A percentile compares a stretch with the other conserved stretches of the same genome.
Evolutionary conservation across 2,888 invertebrate genomes (phyloP).

Genomic region (Drosophila prostipennis): DNA sequence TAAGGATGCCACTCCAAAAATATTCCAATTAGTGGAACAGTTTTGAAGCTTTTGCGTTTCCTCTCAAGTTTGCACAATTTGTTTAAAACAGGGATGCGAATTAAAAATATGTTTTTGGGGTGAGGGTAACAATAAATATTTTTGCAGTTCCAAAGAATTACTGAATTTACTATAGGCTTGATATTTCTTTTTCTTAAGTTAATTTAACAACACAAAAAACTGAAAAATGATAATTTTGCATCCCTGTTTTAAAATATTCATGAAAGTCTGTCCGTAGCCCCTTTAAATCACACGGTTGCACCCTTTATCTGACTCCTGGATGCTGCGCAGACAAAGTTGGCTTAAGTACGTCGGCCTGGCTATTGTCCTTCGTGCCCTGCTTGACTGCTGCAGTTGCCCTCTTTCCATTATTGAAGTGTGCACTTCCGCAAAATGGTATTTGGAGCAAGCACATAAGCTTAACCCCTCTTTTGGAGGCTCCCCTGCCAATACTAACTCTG

Average conservation of each 20-base stretch:
- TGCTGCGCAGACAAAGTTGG: slow-evolving; percentile 21
- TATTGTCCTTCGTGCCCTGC: slow-evolving; percentile 52
- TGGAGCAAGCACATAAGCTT: slow-evolving; percentile 73
- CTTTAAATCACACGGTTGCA: slow-evolving; percentile 51
- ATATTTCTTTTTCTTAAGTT: no score
- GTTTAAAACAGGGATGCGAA: background rate
- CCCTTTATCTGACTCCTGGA: slow-evolving; percentile 28
- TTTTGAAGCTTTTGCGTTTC: slow-evolving; percentile 18
- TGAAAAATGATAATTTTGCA: slow-evolving; percentile 12
- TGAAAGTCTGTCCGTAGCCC: slow-evolving; percentile 26
- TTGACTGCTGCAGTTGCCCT: slow-evolving; percentile 46
- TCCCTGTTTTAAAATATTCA: slow-evolving; percentile 53
- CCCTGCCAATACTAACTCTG: slow-evolving; percentile 14
- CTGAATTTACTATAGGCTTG: no score
- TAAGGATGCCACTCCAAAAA: slow-evolving; percentile 36
- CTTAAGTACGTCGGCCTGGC: slow-evolving; percentile 39
- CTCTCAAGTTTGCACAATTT: slow-evolving; percentile 42
- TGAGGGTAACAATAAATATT: no score
- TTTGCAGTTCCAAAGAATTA: no score
- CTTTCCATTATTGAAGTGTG: slow-evolving; percentile 71
- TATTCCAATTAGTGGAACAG: slow-evolving; percentile 65
- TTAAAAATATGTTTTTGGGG: background rate
- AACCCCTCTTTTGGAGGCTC: slow-evolving; percentile 9
- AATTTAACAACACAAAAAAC: no score
- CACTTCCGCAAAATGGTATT: slow-evolving; percentile 76